Conservation (phyloP, 92 coral and sea anemone species). For the Phenganax stokvisi region DNA sequence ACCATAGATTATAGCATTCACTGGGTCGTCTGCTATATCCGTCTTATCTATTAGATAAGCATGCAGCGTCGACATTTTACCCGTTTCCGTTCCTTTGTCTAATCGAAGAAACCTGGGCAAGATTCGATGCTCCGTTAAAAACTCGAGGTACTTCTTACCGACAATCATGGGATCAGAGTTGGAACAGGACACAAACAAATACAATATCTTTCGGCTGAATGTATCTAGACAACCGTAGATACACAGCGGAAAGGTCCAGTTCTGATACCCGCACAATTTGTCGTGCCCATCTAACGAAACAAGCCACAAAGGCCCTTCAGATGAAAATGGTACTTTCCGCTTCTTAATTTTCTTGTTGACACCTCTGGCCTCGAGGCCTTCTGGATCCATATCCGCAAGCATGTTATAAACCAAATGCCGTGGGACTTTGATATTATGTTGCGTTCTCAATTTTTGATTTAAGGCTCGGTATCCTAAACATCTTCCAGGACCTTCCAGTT, state of each 20-base stretch:
- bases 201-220: constrained; percentile 54
- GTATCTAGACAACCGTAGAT: constrained; percentile 59
- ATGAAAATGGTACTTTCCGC: constrained; percentile 48
- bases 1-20: constrained; percentile 59
- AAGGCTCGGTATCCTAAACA: constrained; percentile 51
- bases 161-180: constrained; percentile 50
- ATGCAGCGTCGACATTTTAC: constrained; percentile 64
- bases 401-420: constrained; percentile 40
- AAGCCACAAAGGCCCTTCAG: constrained; percentile 65
- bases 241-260: constrained; percentile 61
- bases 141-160: constrained; percentile 47
- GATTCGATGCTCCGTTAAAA: constrained; percentile 40
- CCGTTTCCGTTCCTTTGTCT: constrained; percentile 64
- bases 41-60: constrained; percentile 44
- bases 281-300: constrained; percentile 58
- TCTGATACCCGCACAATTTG: constrained; percentile 64
- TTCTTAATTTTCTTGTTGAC: constrained; percentile 47
- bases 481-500: constrained; percentile 35
- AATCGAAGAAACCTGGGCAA: constrained; percentile 50
- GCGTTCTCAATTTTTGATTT: constrained; percentile 49
- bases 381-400: constrained; percentile 19
- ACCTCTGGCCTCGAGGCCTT: constrained; percentile 52
- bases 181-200: constrained; percentile 55
- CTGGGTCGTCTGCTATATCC: constrained; percentile 53
- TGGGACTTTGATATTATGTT: constrained; percentile 50